Evolutionary conservation across 2,888 invertebrate species (phyloP).

Genomic region (Papilio demoleus): DNA sequence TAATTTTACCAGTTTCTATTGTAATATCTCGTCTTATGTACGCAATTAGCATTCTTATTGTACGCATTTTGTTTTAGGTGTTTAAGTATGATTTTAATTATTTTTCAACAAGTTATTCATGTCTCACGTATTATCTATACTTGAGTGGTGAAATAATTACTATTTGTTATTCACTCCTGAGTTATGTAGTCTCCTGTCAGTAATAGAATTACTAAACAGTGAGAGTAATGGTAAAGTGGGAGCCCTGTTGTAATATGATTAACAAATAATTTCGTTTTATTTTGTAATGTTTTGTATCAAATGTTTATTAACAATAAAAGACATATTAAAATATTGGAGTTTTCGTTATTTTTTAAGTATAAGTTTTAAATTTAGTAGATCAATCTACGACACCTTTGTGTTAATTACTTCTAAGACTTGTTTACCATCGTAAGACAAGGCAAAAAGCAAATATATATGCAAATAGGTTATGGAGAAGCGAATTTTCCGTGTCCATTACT

Average conservation of each 20-base stretch:
- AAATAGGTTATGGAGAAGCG: too few species aligned
- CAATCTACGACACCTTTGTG: too few species aligned
- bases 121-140: constrained; percentile 59
- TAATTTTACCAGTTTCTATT: too few species aligned
- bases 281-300: constrained; percentile 71
- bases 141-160: constrained; percentile 68
- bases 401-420: too few species aligned
- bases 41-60: constrained; percentile 48
- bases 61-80: constrained; percentile 57
- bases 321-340: constrained; percentile 60
- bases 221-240: constrained; percentile 56
- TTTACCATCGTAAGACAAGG: too few species aligned
- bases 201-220: constrained; percentile 69
- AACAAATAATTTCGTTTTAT: constrained; percentile 60
- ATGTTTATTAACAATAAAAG: constrained; percentile 82
- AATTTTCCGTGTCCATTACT: too few species aligned
- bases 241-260: constrained; percentile 47
- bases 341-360: constrained; percentile 24
- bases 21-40: too few species aligned
- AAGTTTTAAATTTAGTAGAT: not conserved
- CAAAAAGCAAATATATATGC: too few species aligned
- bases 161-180: constrained; percentile 43
- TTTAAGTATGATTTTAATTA: constrained; percentile 44
- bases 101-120: constrained; percentile 55
- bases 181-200: constrained; percentile 62